Percentiles rank a stretch among this genome's conserved stretches.
Conservation (phyloP, 1,140 invertebrate species). For the Nomia melanderi region DNA sequence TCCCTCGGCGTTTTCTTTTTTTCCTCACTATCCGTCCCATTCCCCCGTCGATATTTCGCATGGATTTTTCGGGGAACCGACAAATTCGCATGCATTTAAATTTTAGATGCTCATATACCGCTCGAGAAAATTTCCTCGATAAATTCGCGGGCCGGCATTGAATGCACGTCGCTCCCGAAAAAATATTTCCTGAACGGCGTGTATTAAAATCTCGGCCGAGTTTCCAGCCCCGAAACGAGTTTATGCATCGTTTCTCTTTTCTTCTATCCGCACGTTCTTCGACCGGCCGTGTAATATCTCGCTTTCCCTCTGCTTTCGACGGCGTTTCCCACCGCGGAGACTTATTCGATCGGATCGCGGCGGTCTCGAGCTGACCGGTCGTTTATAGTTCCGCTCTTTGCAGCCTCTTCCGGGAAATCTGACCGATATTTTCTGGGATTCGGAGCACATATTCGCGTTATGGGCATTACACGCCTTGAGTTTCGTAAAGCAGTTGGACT, state of each 20-base stretch:
- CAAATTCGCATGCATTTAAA: slow-evolving; percentile 76
- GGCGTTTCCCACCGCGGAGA: neutral
- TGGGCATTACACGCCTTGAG: slow-evolving; percentile 4
- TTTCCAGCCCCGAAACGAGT: neutral
- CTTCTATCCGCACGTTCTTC: neutral
- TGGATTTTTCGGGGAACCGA: slow-evolving; percentile 60
- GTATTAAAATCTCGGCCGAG: neutral
- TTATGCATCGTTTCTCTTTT: neutral
- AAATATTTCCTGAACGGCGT: slow-evolving; percentile 11
- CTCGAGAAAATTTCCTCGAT: slow-evolving; percentile 30
- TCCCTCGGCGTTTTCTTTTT: neutral
- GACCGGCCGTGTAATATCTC: neutral
- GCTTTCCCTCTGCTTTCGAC: neutral
- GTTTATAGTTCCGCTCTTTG: neutral
- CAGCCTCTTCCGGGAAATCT: neutral
- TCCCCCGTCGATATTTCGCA: slow-evolving; percentile 49
- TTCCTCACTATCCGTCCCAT: slow-evolving; percentile 12
- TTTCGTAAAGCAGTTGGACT: slow-evolving; percentile 34
- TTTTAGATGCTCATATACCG: slow-evolving; percentile 64
- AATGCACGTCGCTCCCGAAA: neutral
- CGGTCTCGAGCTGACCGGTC: neutral
- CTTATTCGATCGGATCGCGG: neutral
- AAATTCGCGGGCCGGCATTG: slow-evolving; percentile 14
- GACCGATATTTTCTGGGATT: neutral
- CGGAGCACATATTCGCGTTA: neutral